Evolutionary conservation across 2,888 invertebrate species (phyloP).

Genomic region (Pycnomerus fuliginosus): DNA sequence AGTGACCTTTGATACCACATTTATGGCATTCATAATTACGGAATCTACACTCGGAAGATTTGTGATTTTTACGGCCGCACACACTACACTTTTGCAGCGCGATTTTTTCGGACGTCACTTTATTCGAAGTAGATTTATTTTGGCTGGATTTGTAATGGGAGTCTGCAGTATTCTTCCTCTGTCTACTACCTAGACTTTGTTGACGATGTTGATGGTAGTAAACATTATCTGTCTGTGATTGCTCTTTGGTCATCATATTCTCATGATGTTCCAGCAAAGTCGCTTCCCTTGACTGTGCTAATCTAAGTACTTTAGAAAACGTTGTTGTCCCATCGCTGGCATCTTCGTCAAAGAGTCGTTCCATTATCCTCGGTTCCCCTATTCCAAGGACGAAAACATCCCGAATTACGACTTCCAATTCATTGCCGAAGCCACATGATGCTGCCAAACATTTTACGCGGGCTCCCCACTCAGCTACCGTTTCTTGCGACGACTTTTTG

Average conservation of each 20-base stretch:
- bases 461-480: constrained; percentile 3
- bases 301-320: not conserved
- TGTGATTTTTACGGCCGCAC: constrained; percentile 1
- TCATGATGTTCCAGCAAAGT: not conserved
- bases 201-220: constrained; percentile 1
- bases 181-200: not conserved
- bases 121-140: not conserved
- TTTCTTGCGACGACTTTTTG: constrained; percentile 1
- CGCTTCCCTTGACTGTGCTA: not conserved
- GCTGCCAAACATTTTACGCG: constrained; percentile 3
- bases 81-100: constrained; percentile 2
- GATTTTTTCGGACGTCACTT: not conserved
- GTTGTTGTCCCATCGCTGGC: not conserved
- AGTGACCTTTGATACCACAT: constrained; percentile 3
- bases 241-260: not conserved
- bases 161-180: not conserved
- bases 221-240: not conserved
- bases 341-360: constrained; percentile 4
- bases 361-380: not conserved
- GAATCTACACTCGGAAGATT: not conserved
- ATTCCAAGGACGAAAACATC: constrained; percentile 7
- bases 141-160: not conserved
- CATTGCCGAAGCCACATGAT: constrained; percentile 5
- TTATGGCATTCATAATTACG: constrained; percentile 3
- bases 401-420: constrained; percentile 5